Conservation (phyloP, 1,140 invertebrate genomes). For the Plectrocnemia conspersa region DNA sequence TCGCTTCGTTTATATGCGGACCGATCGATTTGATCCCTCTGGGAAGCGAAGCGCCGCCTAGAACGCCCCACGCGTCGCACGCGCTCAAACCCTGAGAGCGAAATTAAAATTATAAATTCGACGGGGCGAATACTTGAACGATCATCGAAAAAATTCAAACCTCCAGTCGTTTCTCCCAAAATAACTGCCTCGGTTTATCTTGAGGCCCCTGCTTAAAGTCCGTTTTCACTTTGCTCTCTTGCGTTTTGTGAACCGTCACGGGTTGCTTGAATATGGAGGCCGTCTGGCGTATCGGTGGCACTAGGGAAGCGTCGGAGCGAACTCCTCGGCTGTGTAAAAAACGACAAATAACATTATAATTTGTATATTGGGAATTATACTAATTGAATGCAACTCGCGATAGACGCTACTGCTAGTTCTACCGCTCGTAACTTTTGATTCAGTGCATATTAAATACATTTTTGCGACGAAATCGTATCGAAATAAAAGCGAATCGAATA, state of each 20-base stretch:
- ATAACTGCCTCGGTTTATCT: conserved; percentile 93
- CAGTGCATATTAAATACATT: not conserved
- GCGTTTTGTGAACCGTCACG: conserved; percentile 89
- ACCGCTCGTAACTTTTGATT: no score
- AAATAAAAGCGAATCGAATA: conserved; percentile 7
- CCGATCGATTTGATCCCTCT: conserved; percentile 85
- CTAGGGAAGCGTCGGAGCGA: conserved; percentile 82
- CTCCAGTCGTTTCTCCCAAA: conserved; percentile 96
- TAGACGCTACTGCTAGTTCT: no score
- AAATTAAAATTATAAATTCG: not conserved
- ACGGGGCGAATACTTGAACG: no score
- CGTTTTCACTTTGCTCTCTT: conserved; percentile 81
- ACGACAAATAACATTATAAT: no score
- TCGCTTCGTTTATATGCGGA: conserved; percentile 87
- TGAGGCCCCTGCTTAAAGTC: conserved; percentile 86
- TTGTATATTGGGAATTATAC: no score
- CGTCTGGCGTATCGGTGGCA: conserved; percentile 94
- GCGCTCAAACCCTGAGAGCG: conserved; percentile 67
- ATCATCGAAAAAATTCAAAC: conserved; percentile 37
- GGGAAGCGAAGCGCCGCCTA: conserved; percentile 78
- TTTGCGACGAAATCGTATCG: not conserved
- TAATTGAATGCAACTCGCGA: no score
- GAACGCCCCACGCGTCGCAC: conserved; percentile 76
- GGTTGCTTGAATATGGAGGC: conserved; percentile 99
- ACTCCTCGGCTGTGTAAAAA: conserved; percentile 66